Evolutionary conservation across 2,797 vertebrate species (phyloP).

Genomic region (Falco biarmicus): DNA sequence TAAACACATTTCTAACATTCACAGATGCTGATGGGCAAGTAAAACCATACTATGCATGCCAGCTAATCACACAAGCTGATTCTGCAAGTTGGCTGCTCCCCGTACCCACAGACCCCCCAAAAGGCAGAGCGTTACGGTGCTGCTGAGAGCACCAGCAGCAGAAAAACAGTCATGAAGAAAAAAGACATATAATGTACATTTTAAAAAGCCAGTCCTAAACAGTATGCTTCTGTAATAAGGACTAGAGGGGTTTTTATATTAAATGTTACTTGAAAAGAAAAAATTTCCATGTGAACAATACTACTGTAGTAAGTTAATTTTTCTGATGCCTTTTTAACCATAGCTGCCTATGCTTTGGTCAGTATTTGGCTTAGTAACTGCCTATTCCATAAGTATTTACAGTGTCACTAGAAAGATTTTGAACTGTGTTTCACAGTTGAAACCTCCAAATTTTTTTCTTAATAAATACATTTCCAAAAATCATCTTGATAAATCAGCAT

Average conservation of each 20-base stretch:
- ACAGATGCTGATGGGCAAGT: background rate
- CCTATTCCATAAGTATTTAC: background rate
- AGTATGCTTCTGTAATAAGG: background rate
- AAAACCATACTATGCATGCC: background rate
- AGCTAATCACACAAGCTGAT: background rate
- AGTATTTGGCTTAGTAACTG: background rate
- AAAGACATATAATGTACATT: background rate
- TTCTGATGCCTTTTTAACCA: background rate
- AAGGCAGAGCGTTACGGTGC: background rate
- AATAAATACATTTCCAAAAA: background rate
- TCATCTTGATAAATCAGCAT: background rate
- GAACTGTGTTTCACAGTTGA: background rate
- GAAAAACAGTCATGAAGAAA: background rate
- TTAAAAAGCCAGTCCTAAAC: background rate
- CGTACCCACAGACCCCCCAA: background rate
- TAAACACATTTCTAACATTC: background rate
- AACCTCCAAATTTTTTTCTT: background rate
- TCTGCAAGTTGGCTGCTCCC: background rate
- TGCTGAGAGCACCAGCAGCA: background rate
- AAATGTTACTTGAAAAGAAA: background rate
- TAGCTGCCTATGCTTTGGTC: background rate
- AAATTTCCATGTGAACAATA: background rate
- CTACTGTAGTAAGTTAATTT: background rate
- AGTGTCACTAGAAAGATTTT: background rate
- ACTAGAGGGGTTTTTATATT: background rate